phyloP scores from a whole-genome alignment of 2,797 vertebrate genomes.

The Anomalospiza imberbis region DNA sequence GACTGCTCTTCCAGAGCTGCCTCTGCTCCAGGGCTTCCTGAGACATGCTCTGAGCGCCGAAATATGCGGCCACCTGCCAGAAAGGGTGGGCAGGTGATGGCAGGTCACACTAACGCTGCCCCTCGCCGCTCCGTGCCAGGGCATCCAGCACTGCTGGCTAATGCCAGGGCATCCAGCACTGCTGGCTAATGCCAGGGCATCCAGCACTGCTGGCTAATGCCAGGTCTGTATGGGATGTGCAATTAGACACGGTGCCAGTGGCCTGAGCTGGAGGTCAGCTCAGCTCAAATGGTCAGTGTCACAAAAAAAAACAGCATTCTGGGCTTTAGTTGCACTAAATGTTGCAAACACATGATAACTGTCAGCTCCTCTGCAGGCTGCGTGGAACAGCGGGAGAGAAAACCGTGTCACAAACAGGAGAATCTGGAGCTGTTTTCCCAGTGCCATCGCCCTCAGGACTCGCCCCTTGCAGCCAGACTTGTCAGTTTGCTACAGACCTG shows the following conservation, averaged over 20 bases:
- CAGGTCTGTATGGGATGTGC: neutral
- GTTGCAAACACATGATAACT: neutral
- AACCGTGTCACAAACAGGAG: neutral
- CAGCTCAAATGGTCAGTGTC: neutral
- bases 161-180: no score
- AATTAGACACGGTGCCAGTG: neutral
- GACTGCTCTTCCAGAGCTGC: neutral
- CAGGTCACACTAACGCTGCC: neutral
- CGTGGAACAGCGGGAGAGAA: neutral
- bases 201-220: neutral
- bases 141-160: neutral
- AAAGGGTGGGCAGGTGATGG: neutral
- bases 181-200: neutral
- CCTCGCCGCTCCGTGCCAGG: neutral
- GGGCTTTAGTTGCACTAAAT: neutral
- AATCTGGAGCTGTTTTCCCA: neutral
- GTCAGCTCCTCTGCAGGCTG: neutral
- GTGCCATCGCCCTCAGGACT: neutral
- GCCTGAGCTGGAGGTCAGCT: neutral
- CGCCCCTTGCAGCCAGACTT: neutral
- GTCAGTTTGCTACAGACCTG: neutral
- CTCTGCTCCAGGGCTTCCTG: neutral
- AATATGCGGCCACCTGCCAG: fast-evolving
- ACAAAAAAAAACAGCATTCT: neutral
- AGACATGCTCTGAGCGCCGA: neutral